phyloP scores from a whole-genome alignment of 2,888 invertebrate species.

The Drosophila longiperda region DNA sequence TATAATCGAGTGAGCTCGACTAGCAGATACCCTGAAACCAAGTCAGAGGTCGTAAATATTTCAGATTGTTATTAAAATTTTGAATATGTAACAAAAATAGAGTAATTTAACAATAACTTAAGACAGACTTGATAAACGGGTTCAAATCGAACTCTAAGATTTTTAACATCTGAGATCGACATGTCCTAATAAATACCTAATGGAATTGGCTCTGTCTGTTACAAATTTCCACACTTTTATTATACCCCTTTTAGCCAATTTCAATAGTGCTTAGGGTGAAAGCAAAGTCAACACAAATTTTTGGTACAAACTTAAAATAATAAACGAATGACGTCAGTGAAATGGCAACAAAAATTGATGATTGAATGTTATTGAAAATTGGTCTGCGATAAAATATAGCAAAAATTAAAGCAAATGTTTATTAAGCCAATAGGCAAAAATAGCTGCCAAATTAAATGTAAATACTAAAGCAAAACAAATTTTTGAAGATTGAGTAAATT shows the following conservation, averaged over 20 bases:
- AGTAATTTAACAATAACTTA: neutral
- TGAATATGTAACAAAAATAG: neutral
- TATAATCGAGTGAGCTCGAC: neutral
- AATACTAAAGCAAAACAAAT: neutral
- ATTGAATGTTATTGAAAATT: slow-evolving; percentile 16
- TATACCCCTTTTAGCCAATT: neutral
- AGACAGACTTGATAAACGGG: neutral
- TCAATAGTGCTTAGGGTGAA: neutral
- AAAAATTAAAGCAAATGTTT: neutral
- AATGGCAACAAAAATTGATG: slow-evolving; percentile 23
- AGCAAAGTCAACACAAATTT: slow-evolving; percentile 29
- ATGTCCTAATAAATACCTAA: neutral
- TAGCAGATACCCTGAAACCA: neutral
- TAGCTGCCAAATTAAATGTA: neutral
- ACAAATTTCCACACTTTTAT: neutral
- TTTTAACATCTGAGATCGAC: too few relatives aligned
- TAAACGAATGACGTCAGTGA: slow-evolving; percentile 51
- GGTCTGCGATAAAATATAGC: neutral
- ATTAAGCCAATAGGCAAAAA: neutral
- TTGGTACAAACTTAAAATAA: slow-evolving; percentile 49
- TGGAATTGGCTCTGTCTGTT: neutral
- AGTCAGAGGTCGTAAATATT: neutral
- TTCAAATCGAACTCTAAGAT: neutral
- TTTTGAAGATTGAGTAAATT: neutral
- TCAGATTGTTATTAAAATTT: neutral